Conservation (phyloP, 1,140 invertebrate species). For the Drosophila melanica region DNA sequence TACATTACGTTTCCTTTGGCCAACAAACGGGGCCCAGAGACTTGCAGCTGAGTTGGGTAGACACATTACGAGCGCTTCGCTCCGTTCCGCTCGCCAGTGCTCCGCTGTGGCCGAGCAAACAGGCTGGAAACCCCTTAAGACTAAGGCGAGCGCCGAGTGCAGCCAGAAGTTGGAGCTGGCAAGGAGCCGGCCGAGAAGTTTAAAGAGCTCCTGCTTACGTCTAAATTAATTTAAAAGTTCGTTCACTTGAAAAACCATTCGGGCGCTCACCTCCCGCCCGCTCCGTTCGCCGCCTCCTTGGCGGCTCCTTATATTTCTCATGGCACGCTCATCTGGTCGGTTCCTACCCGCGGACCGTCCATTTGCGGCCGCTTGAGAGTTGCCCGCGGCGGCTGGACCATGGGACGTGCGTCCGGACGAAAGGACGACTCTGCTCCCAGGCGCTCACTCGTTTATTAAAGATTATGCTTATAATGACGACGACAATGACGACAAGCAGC, state of each 20-base stretch:
- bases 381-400: constrained; percentile 55
- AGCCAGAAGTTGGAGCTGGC: constrained; percentile 15
- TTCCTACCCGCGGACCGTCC: constrained; percentile 48
- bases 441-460: constrained; percentile 79
- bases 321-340: constrained; percentile 24
- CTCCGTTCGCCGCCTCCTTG: background rate
- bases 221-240: constrained; percentile 82
- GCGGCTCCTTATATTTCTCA: background rate
- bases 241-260: constrained; percentile 74
- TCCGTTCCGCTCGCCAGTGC: background rate
- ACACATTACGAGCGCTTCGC: constrained; percentile 62
- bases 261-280: constrained; percentile 17
- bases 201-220: constrained; percentile 77
- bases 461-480: constrained; percentile 82
- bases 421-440: constrained; percentile 49
- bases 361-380: constrained; percentile 74
- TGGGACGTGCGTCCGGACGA: background rate
- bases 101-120: constrained; percentile 6
- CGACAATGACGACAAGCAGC: constrained; percentile 79
- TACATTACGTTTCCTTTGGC: constrained; percentile 76
- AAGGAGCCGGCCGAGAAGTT: constrained; percentile 49
- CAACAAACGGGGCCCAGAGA: constrained; percentile 37
- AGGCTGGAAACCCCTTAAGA: constrained; percentile 59
- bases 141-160: constrained; percentile 24
- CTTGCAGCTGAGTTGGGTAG: constrained; percentile 58